A percentile compares a stretch with the other conserved stretches of the same genome.
phyloP scores from a whole-genome alignment of 1,140 invertebrate genomes.

The Drosophila sulfurigaster region DNA sequence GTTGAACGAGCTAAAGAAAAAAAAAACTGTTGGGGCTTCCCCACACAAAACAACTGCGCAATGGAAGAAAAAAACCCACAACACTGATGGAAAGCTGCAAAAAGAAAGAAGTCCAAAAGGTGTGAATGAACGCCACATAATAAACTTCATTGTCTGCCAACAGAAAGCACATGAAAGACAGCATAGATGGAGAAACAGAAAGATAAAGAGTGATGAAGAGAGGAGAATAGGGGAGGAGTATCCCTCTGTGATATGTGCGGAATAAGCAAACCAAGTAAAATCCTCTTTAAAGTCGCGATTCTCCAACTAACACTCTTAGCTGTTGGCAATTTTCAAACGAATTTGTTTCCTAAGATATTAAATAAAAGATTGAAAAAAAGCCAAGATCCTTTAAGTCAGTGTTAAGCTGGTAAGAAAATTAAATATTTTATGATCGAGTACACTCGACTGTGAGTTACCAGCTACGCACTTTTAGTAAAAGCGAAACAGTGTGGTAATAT shows the following conservation, averaged over 20 bases:
- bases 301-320: too few species aligned
- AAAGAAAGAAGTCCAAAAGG: constrained; percentile 7
- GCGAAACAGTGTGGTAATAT: too few species aligned
- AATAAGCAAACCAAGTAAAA: constrained; percentile 46
- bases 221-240: not conserved
- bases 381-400: too few species aligned
- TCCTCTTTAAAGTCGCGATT: constrained; percentile 3
- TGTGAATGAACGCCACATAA: constrained; percentile 4
- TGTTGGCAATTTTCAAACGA: too few species aligned
- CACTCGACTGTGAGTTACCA: too few species aligned
- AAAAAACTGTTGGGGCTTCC: not conserved
- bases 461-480: too few species aligned
- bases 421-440: too few species aligned
- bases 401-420: too few species aligned
- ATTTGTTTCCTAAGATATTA: too few species aligned
- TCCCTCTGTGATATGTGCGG: not conserved
- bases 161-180: constrained; percentile 15
- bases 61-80: not conserved
- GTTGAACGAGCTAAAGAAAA: not conserved
- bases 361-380: too few species aligned
- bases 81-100: constrained; percentile 4
- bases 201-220: not conserved
- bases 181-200: not conserved
- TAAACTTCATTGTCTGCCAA: constrained; percentile 17
- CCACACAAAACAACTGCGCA: not conserved